Base-by-base conservation (phyloP, 2,797 vertebrate species). In the Acestrorhynchus altus region DNA sequence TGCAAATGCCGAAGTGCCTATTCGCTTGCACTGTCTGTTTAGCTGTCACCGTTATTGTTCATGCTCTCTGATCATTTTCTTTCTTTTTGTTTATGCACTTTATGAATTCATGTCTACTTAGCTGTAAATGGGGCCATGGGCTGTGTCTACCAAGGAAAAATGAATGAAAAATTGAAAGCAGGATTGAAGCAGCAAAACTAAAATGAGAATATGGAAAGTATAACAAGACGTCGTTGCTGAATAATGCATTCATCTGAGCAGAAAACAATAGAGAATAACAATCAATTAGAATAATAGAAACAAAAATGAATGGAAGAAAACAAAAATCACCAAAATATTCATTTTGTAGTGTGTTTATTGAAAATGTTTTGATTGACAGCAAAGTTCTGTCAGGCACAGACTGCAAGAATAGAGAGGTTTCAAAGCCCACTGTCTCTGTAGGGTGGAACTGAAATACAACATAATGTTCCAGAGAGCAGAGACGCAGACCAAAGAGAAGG, bases 301-400 rank as follows among this genome's bases (percentile, higher is more conserved):
- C n/a, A n/a, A n/a, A 2, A 54, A 52, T 13, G 18, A 56, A 6
- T 24, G 40, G 20, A 39, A 26, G 35, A 20, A 72, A 42, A 42
- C 12, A 12, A 1, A 49, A 15, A 67, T 28, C 44, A 67, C 65
- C 26, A 69, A 52, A 39, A 15, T 18, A n/a, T 67, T 84, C 88
- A 83, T 92, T 90, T 89, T 91, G 88, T 90, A 91, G 91, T 90
- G 92, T 96, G 93, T 96, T 94, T 93, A 91, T 95, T 94, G 85
- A 91, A 93, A 93, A 93, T 86, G 82, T 89, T 84, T 0, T 83
- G 72, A 78, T 81, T 0, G 84, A 94, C 93, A 94, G 93, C 90
- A 88, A 85, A 87, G 86, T 87, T 91, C 89, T 75, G 89, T 92
- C 89, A 93, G 94, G 92, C 90, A 93, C 86, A 91, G 88, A 91